Percentiles rank a stretch among this genome's conserved stretches.
Evolutionary conservation across 64 coral and sea anemone species (phyloP).

Genomic region (Dendronephthya gigantea): DNA sequence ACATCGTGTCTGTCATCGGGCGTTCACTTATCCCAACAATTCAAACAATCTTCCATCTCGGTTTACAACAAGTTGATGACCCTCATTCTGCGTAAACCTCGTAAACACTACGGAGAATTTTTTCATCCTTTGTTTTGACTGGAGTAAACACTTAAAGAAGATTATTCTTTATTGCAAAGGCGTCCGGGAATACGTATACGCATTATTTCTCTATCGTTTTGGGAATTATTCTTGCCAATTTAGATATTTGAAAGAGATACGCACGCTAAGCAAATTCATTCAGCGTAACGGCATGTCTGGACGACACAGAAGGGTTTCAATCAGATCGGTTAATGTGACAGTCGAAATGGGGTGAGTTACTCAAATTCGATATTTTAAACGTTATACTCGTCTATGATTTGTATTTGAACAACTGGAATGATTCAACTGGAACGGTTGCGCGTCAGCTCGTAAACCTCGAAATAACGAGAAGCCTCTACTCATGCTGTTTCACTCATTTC

Average conservation of each 20-base stretch:
- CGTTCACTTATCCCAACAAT: not conserved
- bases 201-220: not conserved
- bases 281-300: not conserved
- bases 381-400: not conserved
- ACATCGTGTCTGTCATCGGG: not conserved
- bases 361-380: not conserved
- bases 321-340: not conserved
- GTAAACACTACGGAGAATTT: not conserved
- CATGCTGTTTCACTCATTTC: too few relatives aligned
- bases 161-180: not conserved
- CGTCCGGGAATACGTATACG: not conserved
- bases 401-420: too few relatives aligned
- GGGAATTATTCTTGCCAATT: not conserved
- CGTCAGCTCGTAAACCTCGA: too few relatives aligned
- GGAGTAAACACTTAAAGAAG: not conserved
- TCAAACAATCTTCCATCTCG: not conserved
- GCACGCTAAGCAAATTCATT: not conserved
- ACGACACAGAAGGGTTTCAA: not conserved
- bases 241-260: not conserved
- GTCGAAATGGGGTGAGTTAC: not conserved
- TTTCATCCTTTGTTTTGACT: not conserved
- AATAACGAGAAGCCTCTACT: too few relatives aligned
- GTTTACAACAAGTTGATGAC: not conserved
- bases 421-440: too few relatives aligned
- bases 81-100: not conserved